Percentiles rank a stretch among this genome's conserved stretches.
phyloP scores from a whole-genome alignment of 2,888 invertebrate species.

The Teinopalpus imperialis region DNA sequence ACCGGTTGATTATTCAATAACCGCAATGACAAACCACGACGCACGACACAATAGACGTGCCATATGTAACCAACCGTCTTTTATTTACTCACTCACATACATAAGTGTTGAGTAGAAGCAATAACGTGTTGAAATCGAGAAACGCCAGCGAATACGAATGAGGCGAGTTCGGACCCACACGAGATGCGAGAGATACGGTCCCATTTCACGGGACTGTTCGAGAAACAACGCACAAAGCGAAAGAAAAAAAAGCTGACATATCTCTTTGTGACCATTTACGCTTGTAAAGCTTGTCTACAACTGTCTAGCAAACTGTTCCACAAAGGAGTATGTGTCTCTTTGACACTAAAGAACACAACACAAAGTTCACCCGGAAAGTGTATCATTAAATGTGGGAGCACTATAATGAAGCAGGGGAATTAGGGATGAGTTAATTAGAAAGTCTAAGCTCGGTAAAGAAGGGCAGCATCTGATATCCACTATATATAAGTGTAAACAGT shows the following conservation, averaged over 20 bases:
- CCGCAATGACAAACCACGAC: conserved; percentile 1
- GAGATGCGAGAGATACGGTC: conserved; percentile 25
- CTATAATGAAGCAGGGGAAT: conserved; percentile 9
- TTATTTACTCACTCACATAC: conserved; percentile 35
- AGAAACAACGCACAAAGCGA: conserved; percentile 20
- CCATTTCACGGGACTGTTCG: conserved; percentile 4
- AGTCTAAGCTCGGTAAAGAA: conserved; percentile 34
- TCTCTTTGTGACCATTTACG: conserved; percentile 21
- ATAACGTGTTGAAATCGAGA: conserved; percentile 40
- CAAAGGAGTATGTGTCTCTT: conserved; percentile 15
- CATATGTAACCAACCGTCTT: conserved; percentile 14
- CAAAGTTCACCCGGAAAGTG: conserved; percentile 7
- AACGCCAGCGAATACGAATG: conserved; percentile 31
- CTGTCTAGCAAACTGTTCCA: conserved; percentile 17
- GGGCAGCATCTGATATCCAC: conserved; percentile 22
- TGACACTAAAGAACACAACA: conserved; percentile 16
- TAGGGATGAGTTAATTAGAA: conserved; percentile 39
- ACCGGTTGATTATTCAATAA: neutral
- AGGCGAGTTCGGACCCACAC: conserved; percentile 34
- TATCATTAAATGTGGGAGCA: conserved; percentile 9
- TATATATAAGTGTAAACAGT: conserved; percentile 34
- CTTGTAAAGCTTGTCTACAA: conserved; percentile 15
- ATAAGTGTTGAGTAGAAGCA: conserved; percentile 36
- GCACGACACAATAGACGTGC: conserved; percentile 1
- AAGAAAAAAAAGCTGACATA: conserved; percentile 24